Percentiles rank a stretch among this genome's conserved stretches.
These are phyloP conservation scores for Pluvianellus socialis DNA, from an alignment of 2,113 vertebrate species.

Conservation along the genomic window DNA sequence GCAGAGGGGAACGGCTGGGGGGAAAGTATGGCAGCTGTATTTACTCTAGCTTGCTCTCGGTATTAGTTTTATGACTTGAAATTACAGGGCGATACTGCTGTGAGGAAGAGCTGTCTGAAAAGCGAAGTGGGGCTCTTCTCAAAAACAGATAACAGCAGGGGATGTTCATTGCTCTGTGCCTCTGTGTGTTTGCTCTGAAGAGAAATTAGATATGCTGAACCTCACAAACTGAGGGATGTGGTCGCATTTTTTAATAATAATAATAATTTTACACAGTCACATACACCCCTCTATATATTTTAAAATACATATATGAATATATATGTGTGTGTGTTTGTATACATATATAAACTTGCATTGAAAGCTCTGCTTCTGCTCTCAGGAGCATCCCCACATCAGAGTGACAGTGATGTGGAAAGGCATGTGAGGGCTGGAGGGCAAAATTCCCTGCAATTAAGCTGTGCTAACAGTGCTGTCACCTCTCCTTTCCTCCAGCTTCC, in stretches of 20 bases:
- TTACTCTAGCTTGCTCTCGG: neutral
- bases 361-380: neutral
- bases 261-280: neutral
- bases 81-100: constrained; percentile 12
- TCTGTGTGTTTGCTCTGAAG: neutral
- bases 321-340: neutral
- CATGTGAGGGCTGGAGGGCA: neutral
- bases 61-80: constrained; percentile 35
- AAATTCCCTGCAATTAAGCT: constrained; percentile 21
- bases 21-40: neutral
- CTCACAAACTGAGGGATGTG: neutral
- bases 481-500: neutral
- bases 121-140: neutral
- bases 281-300: neutral
- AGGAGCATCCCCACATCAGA: neutral
- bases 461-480: neutral
- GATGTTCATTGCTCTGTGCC: neutral
- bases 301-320: neutral
- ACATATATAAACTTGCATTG: neutral
- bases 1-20: fast-evolving
- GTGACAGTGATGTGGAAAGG: neutral
- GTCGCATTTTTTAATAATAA: neutral
- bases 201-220: neutral
- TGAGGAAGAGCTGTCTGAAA: neutral
- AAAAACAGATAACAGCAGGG: constrained; percentile 18